Evolutionary conservation across 1,140 invertebrate genomes (phyloP), one percentile per base, ranked within the genome.

Genomic region (Macrotrachela quadricornifera): DNA sequence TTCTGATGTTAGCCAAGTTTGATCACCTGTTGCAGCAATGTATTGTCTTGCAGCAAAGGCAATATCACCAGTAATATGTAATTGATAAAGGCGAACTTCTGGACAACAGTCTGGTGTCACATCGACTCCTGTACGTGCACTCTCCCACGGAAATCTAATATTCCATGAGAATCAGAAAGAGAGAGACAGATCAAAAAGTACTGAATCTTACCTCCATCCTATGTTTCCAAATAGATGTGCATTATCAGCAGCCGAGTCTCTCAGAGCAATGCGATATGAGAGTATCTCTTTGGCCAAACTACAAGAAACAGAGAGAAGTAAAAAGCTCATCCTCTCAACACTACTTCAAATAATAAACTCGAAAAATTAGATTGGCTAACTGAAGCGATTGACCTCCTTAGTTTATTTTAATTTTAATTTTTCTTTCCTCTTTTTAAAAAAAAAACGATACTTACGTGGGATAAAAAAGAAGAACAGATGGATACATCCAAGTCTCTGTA

Each of bases 1-100:
- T 14, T 58, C 61, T 10, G 56, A 46, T 40, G 39, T 49, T 40
- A 51, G 57, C 62, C 49, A 57, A 39, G 44, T 54, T 52, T 14
- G 12, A 36, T 49, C 48, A n/a, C 48, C 14, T 12, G 48, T 49
- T 10, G 48, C 48, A n/a, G 48, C 16, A 12, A 49, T 3, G 21
- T 49, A 49, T 36, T 49, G 48, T 13, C 48, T 17, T 8, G 48
- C 48, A 6, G 48, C 48, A 36, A 14, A 49, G 4, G 48, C 48
- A 14, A 49, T 49, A 36, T 49, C 48, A 12, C 48, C 48, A 36
- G 48, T 49, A 36, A 49, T 49, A 36, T 49, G 48, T 18, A 30
- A 8, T 40, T 49, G 48, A 36, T 49, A 30, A 13, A 30, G 17
- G 11, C 17, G 16, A 38, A 17, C 18, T 13, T 17, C 48, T 10